phyloP scores from a whole-genome alignment of 2,888 invertebrate species.

The Prenolepis imparis region DNA sequence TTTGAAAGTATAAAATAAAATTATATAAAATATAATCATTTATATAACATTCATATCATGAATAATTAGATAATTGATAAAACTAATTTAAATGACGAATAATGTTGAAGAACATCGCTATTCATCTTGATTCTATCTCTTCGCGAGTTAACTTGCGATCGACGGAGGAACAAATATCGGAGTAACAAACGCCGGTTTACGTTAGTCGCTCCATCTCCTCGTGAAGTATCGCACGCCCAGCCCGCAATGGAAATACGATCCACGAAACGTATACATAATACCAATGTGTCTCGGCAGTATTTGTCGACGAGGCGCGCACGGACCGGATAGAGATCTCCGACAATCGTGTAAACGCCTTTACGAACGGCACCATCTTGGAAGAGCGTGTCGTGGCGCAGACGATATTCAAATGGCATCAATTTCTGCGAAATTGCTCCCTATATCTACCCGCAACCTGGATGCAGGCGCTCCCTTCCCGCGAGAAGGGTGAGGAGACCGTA shows the following conservation, averaged over 20 bases:
- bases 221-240: conserved; percentile 30
- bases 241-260: conserved; percentile 47
- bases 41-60: background rate
- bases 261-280: conserved; percentile 49
- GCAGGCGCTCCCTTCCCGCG: conserved; percentile 61
- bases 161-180: conserved; percentile 43
- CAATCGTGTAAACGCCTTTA: conserved; percentile 74
- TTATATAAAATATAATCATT: background rate
- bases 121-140: background rate
- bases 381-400: conserved; percentile 73
- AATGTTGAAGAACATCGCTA: background rate
- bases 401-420: conserved; percentile 85
- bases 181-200: conserved; percentile 35
- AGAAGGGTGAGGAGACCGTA: conserved; percentile 77
- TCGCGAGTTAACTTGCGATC: conserved; percentile 31
- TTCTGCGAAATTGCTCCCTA: conserved; percentile 82
- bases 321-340: conserved; percentile 77
- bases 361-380: conserved; percentile 74
- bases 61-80: conserved; percentile 5
- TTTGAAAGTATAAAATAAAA: background rate
- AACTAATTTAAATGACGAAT: background rate
- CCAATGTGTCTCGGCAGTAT: conserved; percentile 36
- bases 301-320: conserved; percentile 42
- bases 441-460: conserved; percentile 77
- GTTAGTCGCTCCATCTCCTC: conserved; percentile 44